Percentiles rank a stretch among this genome's conserved stretches.
Evolutionary conservation across 2,888 invertebrate species (phyloP).

Genomic region (Megaustenia siamemsis): DNA sequence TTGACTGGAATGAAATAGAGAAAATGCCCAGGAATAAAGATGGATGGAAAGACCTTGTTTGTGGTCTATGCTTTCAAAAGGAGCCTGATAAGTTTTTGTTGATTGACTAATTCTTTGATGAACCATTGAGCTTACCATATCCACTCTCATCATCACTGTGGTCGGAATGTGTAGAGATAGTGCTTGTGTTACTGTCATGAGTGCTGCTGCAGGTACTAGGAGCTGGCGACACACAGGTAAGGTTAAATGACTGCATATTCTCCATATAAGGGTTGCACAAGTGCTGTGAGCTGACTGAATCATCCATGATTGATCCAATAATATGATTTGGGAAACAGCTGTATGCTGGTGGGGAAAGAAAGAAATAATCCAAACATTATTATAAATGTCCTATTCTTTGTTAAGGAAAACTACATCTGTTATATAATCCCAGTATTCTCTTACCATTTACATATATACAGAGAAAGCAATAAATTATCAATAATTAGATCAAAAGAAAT

Average conservation of each 20-base stretch:
- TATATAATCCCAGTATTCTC: too few species aligned
- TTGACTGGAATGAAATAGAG: too few species aligned
- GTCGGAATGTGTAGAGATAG: slow-evolving; percentile 36
- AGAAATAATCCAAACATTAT: background rate
- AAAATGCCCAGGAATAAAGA: too few species aligned
- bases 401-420: background rate
- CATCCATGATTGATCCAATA: background rate
- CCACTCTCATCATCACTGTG: slow-evolving; percentile 52
- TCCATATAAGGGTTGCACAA: slow-evolving; percentile 32
- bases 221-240: slow-evolving; percentile 51
- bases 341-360: slow-evolving; percentile 29
- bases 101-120: too few species aligned
- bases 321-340: slow-evolving; percentile 28
- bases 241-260: slow-evolving; percentile 2
- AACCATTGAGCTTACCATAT: slow-evolving; percentile 45
- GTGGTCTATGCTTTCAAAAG: too few species aligned
- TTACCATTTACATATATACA: too few species aligned
- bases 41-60: too few species aligned
- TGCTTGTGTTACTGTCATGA: slow-evolving; percentile 33
- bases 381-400: background rate
- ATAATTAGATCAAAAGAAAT: too few species aligned
- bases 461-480: too few species aligned
- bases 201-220: slow-evolving; percentile 52
- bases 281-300: background rate
- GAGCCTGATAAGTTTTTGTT: too few species aligned